Evolutionary conservation across 2,888 invertebrate genomes (phyloP).

Genomic region (Chalcosyrphus nemorum): DNA sequence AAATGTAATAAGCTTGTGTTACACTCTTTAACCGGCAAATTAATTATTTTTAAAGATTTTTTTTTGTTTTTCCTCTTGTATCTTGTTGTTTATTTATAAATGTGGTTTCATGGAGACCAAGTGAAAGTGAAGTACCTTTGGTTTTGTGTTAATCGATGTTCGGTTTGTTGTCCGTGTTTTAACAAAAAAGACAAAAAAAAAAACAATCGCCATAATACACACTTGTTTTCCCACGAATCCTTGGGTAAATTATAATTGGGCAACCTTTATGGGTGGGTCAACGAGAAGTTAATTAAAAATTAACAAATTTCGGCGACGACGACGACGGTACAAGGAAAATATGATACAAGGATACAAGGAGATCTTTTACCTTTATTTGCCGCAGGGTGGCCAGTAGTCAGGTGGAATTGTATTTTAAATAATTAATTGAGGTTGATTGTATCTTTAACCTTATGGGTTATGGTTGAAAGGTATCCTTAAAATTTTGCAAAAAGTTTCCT

Average conservation of each 20-base stretch:
- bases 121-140: background rate
- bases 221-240: background rate
- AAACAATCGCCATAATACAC: background rate
- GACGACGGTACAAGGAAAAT: background rate
- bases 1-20: background rate
- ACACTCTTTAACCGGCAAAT: background rate
- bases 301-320: background rate
- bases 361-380: background rate
- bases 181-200: no score
- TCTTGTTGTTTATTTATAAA: background rate
- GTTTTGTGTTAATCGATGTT: background rate
- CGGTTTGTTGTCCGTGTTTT: background rate
- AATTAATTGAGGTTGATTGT: background rate
- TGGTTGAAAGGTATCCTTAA: background rate
- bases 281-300: constrained; percentile 44
- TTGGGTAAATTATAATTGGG: constrained; percentile 16
- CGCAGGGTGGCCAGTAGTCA: background rate
- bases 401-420: background rate
- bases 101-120: background rate
- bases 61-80: background rate
- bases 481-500: no score
- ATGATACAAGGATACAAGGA: background rate
- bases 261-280: constrained; percentile 10
- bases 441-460: background rate
- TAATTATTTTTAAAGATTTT: background rate